Percentiles rank a stretch among this genome's conserved stretches.
Conservation (phyloP, 2,888 invertebrate genomes). For the Polymixis flavicincta region DNA sequence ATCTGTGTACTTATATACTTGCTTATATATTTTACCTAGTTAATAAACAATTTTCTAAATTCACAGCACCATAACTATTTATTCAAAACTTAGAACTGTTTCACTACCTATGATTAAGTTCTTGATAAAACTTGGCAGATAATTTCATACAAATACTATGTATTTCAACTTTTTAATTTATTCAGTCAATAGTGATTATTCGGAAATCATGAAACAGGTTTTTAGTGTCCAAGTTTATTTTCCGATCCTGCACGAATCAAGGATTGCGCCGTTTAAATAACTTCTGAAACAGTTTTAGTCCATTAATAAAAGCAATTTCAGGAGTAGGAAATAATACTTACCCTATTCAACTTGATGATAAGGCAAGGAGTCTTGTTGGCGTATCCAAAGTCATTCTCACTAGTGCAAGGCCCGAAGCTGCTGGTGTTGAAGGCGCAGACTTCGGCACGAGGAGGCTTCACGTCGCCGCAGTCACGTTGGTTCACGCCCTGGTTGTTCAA, state of each 20-base stretch:
- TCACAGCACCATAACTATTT: not conserved
- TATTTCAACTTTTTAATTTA: no score
- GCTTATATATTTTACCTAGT: no score
- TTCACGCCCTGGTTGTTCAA: conserved; percentile 80
- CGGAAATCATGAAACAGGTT: no score
- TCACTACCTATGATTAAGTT: not conserved
- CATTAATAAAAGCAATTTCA: not conserved
- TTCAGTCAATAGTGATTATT: no score
- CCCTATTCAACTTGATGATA: conserved; percentile 97
- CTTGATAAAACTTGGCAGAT: not conserved
- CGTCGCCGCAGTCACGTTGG: conserved; percentile 79
- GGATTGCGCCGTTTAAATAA: not conserved
- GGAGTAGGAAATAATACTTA: conserved; percentile 55
- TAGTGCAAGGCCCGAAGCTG: conserved; percentile 94
- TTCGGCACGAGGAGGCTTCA: conserved; percentile 80
- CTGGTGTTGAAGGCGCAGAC: conserved; percentile 95
- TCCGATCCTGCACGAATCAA: not conserved
- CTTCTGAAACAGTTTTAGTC: not conserved
- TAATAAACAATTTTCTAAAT: no score
- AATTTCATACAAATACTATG: not conserved
- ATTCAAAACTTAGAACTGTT: not conserved
- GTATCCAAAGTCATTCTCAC: conserved; percentile 96
- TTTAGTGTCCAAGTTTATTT: no score
- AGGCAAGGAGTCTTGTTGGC: conserved; percentile 97
- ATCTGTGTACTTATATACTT: no score